Base-by-base conservation (phyloP, 2,797 vertebrate species). In the Sebastes trivittatus region DNA sequence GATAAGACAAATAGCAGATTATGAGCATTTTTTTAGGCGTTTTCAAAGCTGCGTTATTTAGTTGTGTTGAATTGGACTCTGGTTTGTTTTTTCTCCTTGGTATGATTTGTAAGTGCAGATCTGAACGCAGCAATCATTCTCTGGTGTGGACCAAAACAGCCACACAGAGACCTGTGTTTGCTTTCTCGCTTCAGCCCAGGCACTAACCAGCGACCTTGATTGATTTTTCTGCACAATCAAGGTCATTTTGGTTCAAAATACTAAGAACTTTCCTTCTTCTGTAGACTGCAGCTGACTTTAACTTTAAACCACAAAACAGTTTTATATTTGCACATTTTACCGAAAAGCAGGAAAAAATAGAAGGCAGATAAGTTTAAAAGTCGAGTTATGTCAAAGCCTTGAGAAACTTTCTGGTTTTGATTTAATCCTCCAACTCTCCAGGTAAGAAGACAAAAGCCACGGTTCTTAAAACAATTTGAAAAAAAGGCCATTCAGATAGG, bases 401-500 rank as follows among this genome's bases (percentile, higher is more conserved):
- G 14, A 80, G 42, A 69, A 64, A 32, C 16, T 16, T 30, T 25
- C 8, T 16, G 22, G 16, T 75, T 30, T 55, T 59, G 25, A 73
- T 58, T 42, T 49, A 67, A 79, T 75, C 20, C 52, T 63, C 55
- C 13, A 32, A 14, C 56, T 69, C 49, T 42, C 16, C 16, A 67
- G 58, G 70, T 60, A 59, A 20, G 2, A 69, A 42, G 25, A 66
- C 25, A 66, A 62, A 62, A 46, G 14, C 14, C 3, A 6, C 3
- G 13, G 6, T 68, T 68, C 20, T 30, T 30, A 22, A 54, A 54
- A 22, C 52, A 29, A 8, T 11, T 27, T 38, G 25, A 6, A 30
- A 29, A 67, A 59, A 67, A 59, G 32, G 11, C 29, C 63, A 72
- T 73, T 63, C 55, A 68, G 71, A 83, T 59, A 46, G 7, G 11